A percentile compares a stretch with the other conserved stretches of the same genome.
These are phyloP conservation scores for human DNA, from an alignment of 2,113 vertebrate genomes.

Conservation along the genomic window DNA sequence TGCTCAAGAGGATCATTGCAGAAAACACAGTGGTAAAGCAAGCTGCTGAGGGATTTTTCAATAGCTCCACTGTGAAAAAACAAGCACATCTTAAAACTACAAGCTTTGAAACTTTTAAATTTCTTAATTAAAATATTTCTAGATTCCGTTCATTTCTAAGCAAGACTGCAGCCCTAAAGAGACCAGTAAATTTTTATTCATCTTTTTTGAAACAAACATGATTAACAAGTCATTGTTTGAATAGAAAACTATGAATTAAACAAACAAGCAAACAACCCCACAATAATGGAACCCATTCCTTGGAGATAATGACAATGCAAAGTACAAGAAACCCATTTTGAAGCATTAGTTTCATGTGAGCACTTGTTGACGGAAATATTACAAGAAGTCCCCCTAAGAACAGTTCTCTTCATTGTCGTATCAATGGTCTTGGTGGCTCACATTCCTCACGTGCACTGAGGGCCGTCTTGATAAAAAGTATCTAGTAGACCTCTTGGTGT, in stretches of 20 bases:
- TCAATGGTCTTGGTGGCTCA: not conserved
- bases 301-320: not conserved
- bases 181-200: not conserved
- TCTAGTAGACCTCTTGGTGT: not conserved
- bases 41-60: not conserved
- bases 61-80: not conserved
- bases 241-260: not conserved
- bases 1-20: not conserved
- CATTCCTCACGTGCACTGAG: not conserved
- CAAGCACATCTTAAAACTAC: not conserved
- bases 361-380: not conserved
- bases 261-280: not conserved
- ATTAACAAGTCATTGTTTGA: not conserved
- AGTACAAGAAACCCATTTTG: not conserved
- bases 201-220: not conserved
- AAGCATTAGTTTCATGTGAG: not conserved
- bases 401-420: not conserved
- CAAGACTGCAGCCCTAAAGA: not conserved
- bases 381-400: not conserved
- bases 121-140: not conserved
- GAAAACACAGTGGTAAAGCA: not conserved
- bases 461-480: not conserved
- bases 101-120: constrained; percentile 30
- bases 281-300: not conserved
- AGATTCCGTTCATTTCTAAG: not conserved